These are phyloP conservation scores for Alces alces DNA, from an alignment of 2,113 vertebrate species.

Conservation along the genomic window DNA sequence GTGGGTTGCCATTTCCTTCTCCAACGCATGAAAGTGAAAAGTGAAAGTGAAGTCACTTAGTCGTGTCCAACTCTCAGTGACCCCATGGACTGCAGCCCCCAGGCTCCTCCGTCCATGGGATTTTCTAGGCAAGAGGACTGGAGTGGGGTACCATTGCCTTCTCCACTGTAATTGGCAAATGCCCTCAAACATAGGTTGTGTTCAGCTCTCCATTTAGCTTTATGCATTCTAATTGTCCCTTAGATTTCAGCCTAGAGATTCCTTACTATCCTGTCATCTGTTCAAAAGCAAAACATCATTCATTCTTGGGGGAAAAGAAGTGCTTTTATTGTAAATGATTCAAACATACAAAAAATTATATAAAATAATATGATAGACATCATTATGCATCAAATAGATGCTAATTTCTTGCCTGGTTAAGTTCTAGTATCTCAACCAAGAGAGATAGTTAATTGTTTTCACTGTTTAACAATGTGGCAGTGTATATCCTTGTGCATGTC, in stretches of 20 bases:
- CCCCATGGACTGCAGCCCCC: too few relatives aligned
- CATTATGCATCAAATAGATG: neutral
- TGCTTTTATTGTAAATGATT: neutral
- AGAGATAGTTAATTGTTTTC: neutral
- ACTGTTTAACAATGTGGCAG: neutral
- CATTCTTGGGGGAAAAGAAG: neutral
- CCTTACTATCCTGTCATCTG: neutral
- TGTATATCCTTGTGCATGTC: neutral
- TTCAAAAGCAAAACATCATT: neutral
- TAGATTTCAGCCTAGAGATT: neutral
- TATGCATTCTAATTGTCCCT: neutral
- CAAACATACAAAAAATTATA: neutral
- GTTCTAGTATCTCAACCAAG: neutral
- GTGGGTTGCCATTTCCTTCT: too few relatives aligned
- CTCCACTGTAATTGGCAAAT: neutral
- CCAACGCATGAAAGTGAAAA: too few relatives aligned
- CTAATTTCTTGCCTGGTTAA: constrained; percentile 15
- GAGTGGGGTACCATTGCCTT: too few relatives aligned
- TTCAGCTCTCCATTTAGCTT: neutral
- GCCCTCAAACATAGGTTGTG: neutral
- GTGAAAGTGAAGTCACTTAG: too few relatives aligned
- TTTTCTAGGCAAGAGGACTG: too few relatives aligned
- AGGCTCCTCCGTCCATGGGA: too few relatives aligned
- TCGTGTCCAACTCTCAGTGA: too few relatives aligned
- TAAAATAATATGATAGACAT: neutral